Conservation (phyloP, 2,888 invertebrate genomes). For the Microctonus brassicae region DNA sequence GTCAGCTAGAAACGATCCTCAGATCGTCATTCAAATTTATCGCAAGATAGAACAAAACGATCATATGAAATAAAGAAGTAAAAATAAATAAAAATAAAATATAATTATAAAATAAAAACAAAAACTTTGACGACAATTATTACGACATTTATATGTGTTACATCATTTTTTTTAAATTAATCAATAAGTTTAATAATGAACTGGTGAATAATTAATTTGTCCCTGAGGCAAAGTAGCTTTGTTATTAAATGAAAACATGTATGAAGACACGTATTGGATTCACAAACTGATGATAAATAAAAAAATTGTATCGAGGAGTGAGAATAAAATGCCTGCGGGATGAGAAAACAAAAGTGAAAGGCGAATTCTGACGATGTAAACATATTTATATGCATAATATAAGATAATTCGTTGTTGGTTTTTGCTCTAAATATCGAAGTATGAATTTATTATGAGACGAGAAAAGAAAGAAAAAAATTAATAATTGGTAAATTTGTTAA, state of each 20-base stretch:
- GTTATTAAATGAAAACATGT: neutral
- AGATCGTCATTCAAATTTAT: slow-evolving; percentile 23
- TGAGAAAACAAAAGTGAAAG: slow-evolving; percentile 36
- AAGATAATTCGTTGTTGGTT: neutral
- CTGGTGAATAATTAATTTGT: neutral
- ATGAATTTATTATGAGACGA: neutral
- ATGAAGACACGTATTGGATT: neutral
- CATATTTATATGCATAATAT: neutral
- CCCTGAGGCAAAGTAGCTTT: neutral
- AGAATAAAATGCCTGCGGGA: slow-evolving; percentile 1
- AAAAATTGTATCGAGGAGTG: neutral
- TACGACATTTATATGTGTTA: neutral
- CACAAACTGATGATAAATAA: neutral
- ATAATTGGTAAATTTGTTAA: neutral
- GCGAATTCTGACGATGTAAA: neutral
- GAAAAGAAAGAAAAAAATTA: neutral
- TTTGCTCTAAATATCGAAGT: neutral
- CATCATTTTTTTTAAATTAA: neutral
- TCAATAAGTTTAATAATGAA: neutral
- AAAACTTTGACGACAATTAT: neutral
- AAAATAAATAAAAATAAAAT: neutral
- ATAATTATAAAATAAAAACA: neutral
- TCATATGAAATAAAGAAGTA: neutral
- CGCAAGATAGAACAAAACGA: neutral
- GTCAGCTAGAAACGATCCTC: slow-evolving; percentile 37